Evolutionary conservation across 2,113 vertebrate genomes (phyloP), one percentile per base, ranked within the genome.

Genomic region (Phycodurus eques): DNA sequence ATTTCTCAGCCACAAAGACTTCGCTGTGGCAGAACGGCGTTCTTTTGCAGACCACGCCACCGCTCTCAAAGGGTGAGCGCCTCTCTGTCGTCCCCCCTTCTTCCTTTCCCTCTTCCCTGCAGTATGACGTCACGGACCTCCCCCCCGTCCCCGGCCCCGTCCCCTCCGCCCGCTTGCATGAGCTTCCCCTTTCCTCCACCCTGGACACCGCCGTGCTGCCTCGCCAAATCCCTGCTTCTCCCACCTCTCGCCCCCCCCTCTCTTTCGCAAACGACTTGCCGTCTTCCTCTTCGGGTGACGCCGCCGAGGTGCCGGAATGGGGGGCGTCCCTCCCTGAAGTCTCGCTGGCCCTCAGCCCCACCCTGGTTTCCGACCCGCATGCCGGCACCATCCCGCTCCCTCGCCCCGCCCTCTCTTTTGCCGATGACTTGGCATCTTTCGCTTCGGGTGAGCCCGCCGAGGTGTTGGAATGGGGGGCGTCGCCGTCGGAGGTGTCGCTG

Each of bases 51-150:
- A 94, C 95, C 84, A 95, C 94, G 71, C 92, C 93, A 49, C 92
- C 94, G 1, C 73, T 94, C 47, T 94, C 91, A 81, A 97, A 96
- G 83, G 97, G 97, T 99, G 97, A 99, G 97, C 91, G 88, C 90
- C 67, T 91, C 78, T 91, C 92, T 92, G 89, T 92, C 84, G 91
- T 91, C 88, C 88, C 94, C 83, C 90, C 90, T 91, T 93, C 94
- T 92, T 88, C 87, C 89, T 90, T 92, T 90, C 81, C 86, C 92
- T 81, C 82, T 72, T 92, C 92, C 91, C 76, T 80, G 86, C 68
- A 87, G 79, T 90, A 82, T 89, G 92, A 85, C 79, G 79, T 93
- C 81, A 87, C 86, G 92, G 83, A 83, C 43, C 78, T 83, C 6
- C 51, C 83, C 43, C 76, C 83, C 6, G 53, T 42, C 51, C 31